phyloP scores from a whole-genome alignment of 2,797 vertebrate genomes.

The Micrastur ruficollis region DNA sequence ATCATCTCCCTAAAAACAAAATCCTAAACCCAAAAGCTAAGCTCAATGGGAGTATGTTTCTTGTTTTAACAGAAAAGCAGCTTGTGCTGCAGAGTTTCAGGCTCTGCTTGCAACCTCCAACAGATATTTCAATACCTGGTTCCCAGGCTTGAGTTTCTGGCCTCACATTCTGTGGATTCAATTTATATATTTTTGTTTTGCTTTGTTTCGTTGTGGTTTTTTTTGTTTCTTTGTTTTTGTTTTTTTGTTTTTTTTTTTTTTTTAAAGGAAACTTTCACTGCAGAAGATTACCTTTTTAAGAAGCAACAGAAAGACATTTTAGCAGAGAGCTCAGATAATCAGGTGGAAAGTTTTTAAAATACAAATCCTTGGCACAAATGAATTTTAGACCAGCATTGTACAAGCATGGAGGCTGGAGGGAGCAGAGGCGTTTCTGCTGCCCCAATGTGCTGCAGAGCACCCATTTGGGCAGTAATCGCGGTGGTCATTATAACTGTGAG shows the following conservation, averaged over 20 bases:
- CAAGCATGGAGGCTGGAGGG: not conserved
- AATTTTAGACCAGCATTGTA: not conserved
- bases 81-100: not conserved
- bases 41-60: not conserved
- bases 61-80: not conserved
- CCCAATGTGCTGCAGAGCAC: not conserved
- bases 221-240: too few species aligned
- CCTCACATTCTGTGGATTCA: not conserved
- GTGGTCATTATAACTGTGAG: not conserved
- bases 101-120: not conserved
- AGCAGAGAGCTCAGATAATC: not conserved
- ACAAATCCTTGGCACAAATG: not conserved
- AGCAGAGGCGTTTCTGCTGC: not conserved
- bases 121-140: too few species aligned
- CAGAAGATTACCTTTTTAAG: not conserved
- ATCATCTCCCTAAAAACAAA: not conserved
- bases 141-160: not conserved
- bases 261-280: not conserved
- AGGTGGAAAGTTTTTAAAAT: not conserved
- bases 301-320: not conserved
- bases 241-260: not conserved
- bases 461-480: fast-evolving
- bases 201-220: too few species aligned
- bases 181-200: too few species aligned
- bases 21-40: not conserved